Percentiles rank a stretch among this genome's conserved stretches.
These are phyloP conservation scores for Coregonus suidteri DNA, from an alignment of 2,797 vertebrate species.

Conservation along the genomic window DNA sequence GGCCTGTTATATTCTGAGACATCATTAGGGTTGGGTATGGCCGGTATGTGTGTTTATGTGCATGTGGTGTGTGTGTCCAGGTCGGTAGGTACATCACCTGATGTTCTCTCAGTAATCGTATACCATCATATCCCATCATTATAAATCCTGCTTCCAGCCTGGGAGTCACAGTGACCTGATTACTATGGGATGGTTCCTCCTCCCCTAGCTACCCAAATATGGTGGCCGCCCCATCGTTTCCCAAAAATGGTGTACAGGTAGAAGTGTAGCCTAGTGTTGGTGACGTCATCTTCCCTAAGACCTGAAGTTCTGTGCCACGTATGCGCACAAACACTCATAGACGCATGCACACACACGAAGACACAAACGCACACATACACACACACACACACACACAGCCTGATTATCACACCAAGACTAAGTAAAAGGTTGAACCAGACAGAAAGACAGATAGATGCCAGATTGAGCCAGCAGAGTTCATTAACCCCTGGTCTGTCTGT, in stretches of 20 bases:
- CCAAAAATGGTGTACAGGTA: too few relatives aligned
- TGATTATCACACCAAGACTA: too few relatives aligned
- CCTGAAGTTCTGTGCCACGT: background rate
- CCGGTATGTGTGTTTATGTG: background rate
- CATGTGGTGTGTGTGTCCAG: background rate
- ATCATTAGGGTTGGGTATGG: background rate
- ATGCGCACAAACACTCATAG: conserved; percentile 18
- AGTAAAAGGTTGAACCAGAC: background rate
- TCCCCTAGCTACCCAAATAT: too few relatives aligned
- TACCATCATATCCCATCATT: conserved; percentile 69
- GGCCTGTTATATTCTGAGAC: background rate
- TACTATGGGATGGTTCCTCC: conserved; percentile 81
- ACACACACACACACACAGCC: conserved; percentile 1
- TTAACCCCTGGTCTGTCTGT: conserved; percentile 55
- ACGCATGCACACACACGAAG: background rate
- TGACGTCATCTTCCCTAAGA: too few relatives aligned
- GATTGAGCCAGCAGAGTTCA: conserved; percentile 53
- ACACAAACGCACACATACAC: background rate
- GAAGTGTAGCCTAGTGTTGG: too few relatives aligned
- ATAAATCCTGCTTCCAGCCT: conserved; percentile 84
- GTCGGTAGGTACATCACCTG: background rate
- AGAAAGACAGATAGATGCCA: conserved; percentile 56
- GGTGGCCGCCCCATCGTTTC: too few relatives aligned
- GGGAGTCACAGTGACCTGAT: conserved; percentile 84
- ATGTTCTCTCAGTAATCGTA: background rate